These are phyloP conservation scores for Pseudocheirus occidentalis DNA, from an alignment of 2,797 vertebrate species.

Conservation along the genomic window DNA sequence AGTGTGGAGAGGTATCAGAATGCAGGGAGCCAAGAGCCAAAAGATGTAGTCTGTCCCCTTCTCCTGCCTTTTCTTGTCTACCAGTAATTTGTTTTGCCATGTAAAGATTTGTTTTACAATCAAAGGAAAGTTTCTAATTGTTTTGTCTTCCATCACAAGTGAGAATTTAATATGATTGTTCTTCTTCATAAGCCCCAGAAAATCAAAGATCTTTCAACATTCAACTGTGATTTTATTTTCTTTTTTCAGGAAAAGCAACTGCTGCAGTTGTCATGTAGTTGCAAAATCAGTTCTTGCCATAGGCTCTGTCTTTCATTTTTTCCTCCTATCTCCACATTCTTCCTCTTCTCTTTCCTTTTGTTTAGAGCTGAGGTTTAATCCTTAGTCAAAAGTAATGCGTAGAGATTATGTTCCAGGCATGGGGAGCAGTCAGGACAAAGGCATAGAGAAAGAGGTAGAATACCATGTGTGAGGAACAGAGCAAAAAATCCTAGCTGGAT, in stretches of 20 bases:
- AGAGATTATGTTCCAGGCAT: too few relatives aligned
- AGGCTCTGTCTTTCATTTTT: background rate
- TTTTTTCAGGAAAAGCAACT: background rate
- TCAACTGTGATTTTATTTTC: background rate
- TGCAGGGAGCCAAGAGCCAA: background rate
- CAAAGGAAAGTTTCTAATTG: background rate
- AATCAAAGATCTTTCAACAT: background rate
- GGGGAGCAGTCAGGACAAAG: too few relatives aligned
- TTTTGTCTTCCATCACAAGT: background rate
- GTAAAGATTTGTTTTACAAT: background rate
- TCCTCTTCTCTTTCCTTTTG: background rate
- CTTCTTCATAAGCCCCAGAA: background rate
- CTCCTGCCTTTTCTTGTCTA: background rate
- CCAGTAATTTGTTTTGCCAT: background rate
- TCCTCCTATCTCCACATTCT: too few relatives aligned
- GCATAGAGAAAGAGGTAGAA: too few relatives aligned
- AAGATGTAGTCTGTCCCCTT: background rate
- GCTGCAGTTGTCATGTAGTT: background rate
- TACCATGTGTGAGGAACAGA: too few relatives aligned
- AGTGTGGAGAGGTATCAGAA: background rate
- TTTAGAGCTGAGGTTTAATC: background rate
- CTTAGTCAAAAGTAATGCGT: background rate
- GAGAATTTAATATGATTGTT: background rate
- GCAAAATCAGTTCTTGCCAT: background rate
- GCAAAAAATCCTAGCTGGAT: too few relatives aligned